phyloP scores from a whole-genome alignment of 2,113 vertebrate genomes.

The Acrocephalus arundinaceus region DNA sequence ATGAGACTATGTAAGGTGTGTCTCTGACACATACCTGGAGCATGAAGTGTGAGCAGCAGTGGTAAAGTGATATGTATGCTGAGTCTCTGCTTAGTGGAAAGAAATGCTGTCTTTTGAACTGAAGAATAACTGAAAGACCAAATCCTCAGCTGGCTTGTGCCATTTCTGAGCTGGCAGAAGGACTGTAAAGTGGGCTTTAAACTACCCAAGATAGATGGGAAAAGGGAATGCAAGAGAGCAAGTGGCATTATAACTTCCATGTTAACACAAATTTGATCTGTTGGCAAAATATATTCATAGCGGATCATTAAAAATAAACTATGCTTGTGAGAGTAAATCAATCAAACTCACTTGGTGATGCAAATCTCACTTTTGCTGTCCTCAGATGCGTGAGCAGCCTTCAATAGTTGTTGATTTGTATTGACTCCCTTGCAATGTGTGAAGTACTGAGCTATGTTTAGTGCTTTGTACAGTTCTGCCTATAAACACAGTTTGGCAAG shows the following conservation, averaged over 20 bases:
- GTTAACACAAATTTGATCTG: neutral
- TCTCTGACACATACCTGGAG: neutral
- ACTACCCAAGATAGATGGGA: neutral
- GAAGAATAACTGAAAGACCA: neutral
- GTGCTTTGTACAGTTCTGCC: neutral
- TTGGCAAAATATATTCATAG: slow-evolving; percentile 12
- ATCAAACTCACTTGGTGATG: neutral
- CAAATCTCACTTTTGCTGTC: neutral
- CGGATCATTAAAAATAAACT: neutral
- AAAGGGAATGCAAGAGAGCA: neutral
- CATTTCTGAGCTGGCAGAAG: neutral
- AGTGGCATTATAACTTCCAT: neutral
- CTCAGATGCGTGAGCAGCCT: neutral
- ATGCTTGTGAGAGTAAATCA: slow-evolving; percentile 1
- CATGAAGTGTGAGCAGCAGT: neutral
- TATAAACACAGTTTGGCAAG: neutral
- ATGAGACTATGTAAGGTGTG: neutral
- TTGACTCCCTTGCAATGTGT: neutral
- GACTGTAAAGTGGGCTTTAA: neutral
- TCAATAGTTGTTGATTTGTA: slow-evolving; percentile 3
- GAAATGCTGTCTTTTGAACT: neutral
- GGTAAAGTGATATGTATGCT: neutral
- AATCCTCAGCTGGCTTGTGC: neutral
- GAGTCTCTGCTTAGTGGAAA: neutral
- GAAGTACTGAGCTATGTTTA: neutral